These are phyloP conservation scores for Platycercus adscitus DNA, from an alignment of 2,113 vertebrate genomes.

Conservation along the genomic window DNA sequence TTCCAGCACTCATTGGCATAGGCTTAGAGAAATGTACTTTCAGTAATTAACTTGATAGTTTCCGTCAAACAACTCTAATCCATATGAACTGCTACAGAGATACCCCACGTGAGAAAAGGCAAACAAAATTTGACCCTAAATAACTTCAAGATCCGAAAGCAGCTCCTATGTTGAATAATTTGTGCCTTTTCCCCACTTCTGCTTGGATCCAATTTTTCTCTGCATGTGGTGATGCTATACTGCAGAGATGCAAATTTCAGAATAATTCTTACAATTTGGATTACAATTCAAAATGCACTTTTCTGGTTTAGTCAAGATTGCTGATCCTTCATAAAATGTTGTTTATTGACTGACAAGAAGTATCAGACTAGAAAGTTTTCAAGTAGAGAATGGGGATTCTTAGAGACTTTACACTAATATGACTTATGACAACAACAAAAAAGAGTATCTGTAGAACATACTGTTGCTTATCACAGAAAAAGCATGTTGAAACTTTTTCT, in stretches of 20 bases:
- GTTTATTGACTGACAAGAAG: neutral
- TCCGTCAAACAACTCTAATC: neutral
- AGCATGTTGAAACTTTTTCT: rapidly evolving
- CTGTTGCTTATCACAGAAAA: neutral
- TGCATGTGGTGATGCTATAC: rapidly evolving
- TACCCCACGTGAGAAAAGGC: rapidly evolving
- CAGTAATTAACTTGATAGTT: neutral
- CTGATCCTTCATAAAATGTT: neutral
- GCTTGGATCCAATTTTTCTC: neutral
- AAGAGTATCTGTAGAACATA: neutral
- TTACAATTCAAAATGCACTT: neutral
- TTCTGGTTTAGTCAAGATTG: neutral
- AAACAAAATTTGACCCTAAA: neutral
- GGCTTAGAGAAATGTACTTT: neutral
- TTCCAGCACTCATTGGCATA: neutral
- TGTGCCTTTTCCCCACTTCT: rapidly evolving
- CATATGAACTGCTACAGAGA: neutral
- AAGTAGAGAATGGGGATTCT: neutral
- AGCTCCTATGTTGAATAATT: rapidly evolving
- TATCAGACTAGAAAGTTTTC: neutral
- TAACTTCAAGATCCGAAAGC: neutral
- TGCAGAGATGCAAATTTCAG: neutral
- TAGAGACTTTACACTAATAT: neutral
- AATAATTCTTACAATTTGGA: neutral
- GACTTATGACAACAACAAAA: neutral